A percentile compares a stretch with the other conserved stretches of the same genome.
These are phyloP conservation scores for Microcebus tavaratra DNA, from an alignment of 2,113 vertebrate species.

Conservation along the genomic window DNA sequence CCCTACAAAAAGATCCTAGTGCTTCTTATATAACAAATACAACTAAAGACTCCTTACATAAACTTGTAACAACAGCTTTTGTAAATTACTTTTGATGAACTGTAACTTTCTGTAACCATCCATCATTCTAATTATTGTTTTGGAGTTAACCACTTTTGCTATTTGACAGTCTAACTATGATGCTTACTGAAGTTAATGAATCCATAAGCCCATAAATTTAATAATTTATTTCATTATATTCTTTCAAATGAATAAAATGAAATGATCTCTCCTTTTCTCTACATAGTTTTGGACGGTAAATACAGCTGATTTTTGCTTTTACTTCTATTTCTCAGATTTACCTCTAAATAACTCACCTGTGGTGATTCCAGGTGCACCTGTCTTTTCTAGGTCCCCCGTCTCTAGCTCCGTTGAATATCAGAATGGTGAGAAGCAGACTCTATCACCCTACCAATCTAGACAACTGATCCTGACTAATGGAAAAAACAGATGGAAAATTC, in stretches of 20 bases:
- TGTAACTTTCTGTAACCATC: constrained; percentile 26
- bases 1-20: not conserved
- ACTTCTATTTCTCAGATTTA: not conserved
- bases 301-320: not conserved
- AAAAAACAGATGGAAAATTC: not conserved
- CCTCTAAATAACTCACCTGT: not conserved
- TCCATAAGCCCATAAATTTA: constrained; percentile 44
- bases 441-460: not conserved
- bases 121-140: constrained; percentile 59
- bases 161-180: constrained; percentile 38
- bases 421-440: not conserved
- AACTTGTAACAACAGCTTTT: constrained; percentile 38
- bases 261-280: not conserved
- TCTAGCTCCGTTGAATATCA: not conserved
- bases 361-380: not conserved
- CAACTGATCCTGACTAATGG: not conserved
- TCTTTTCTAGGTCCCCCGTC: not conserved
- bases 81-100: constrained; percentile 38
- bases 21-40: constrained; percentile 23
- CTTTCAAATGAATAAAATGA: constrained; percentile 60
- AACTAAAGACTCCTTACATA: constrained; percentile 30
- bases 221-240: constrained; percentile 33
- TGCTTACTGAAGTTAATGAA: constrained; percentile 58
- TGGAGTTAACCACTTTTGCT: constrained; percentile 36
- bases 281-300: not conserved